Evolutionary conservation across 2,113 vertebrate species (phyloP).

Genomic region (Myotis yumanensis): DNA sequence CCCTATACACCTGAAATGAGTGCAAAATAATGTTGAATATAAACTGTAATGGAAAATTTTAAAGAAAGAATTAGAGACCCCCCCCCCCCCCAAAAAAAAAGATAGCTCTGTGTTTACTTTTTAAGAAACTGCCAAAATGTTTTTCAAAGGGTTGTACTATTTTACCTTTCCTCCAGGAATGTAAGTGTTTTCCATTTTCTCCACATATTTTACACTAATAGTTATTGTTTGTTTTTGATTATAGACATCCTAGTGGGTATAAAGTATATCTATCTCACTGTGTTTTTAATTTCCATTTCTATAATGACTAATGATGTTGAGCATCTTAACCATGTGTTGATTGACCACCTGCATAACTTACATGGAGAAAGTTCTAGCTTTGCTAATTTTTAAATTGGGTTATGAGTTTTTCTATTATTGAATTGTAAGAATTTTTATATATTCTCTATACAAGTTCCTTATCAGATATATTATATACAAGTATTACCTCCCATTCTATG

Average conservation of each 20-base stretch:
- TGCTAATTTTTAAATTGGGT: background rate
- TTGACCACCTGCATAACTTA: background rate
- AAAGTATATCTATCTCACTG: background rate
- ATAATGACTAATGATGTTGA: background rate
- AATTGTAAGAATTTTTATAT: background rate
- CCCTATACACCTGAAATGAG: background rate
- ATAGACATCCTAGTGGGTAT: background rate
- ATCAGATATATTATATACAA: background rate
- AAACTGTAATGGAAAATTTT: background rate
- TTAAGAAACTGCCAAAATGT: background rate
- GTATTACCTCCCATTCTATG: background rate
- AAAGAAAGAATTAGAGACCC: background rate
- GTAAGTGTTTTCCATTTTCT: background rate
- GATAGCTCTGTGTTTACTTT: background rate
- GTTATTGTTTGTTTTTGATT: background rate
- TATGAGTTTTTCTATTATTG: background rate
- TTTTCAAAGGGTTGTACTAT: background rate
- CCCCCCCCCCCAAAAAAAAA: background rate
- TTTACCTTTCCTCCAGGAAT: background rate
- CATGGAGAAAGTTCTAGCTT: background rate
- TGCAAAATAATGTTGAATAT: background rate
- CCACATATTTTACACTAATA: background rate
- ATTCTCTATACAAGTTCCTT: background rate
- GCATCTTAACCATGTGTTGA: background rate
- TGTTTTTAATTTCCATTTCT: background rate